Evolutionary conservation across 2,797 vertebrate species (phyloP).

Genomic region (Rhadinocentrus ornatus): DNA sequence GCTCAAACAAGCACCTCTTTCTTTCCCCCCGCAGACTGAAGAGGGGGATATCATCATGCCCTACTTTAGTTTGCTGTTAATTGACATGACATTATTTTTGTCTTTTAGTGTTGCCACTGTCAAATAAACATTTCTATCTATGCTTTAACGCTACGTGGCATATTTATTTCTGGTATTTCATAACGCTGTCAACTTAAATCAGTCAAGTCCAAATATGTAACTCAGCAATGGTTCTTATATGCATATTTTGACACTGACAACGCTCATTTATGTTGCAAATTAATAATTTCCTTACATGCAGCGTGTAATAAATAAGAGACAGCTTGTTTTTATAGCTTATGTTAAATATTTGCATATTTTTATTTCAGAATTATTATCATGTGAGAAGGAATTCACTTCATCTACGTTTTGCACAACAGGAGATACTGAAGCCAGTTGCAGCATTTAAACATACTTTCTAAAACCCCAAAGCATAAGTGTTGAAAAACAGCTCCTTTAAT

Average conservation of each 20-base stretch:
- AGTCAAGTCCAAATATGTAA: background rate
- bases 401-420: slow-evolving; percentile 20
- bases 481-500: slow-evolving; percentile 63
- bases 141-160: background rate
- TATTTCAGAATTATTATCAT: slow-evolving; percentile 42
- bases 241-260: background rate
- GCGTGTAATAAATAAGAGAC: slow-evolving; percentile 2
- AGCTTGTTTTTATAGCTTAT: slow-evolving; percentile 45
- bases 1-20: slow-evolving; percentile 29
- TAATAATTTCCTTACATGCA: background rate
- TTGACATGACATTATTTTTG: slow-evolving; percentile 43
- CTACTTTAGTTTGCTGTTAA: slow-evolving; percentile 44
- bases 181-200: background rate
- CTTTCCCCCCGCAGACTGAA: slow-evolving; percentile 14
- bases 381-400: slow-evolving; percentile 34
- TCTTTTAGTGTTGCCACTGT: slow-evolving; percentile 10
- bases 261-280: background rate
- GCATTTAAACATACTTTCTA: slow-evolving; percentile 57
- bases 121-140: slow-evolving; percentile 9
- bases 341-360: slow-evolving; percentile 57
- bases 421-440: slow-evolving; percentile 39
- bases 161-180: background rate
- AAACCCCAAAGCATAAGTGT: slow-evolving; percentile 44
- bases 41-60: slow-evolving; percentile 26
- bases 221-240: slow-evolving; percentile 9